phyloP scores from a whole-genome alignment of 2,113 vertebrate species.

The Pleuronectes platessa region DNA sequence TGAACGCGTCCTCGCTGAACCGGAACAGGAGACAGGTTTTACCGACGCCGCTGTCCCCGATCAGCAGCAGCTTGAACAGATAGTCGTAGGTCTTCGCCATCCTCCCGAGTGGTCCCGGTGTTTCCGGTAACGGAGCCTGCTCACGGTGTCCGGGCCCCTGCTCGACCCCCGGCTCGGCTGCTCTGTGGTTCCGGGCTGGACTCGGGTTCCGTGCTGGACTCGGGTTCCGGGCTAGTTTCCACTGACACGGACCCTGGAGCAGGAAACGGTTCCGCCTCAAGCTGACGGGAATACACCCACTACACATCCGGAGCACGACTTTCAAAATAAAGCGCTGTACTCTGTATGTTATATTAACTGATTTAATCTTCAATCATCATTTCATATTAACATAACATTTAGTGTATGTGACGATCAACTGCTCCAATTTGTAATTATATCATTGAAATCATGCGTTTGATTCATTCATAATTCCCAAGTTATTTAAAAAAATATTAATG shows the following conservation, averaged over 20 bases:
- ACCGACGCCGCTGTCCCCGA: constrained; percentile 82
- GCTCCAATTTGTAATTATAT: too few species aligned
- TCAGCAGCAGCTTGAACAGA: constrained; percentile 81
- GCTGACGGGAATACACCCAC: background rate
- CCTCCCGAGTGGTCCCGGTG: constrained; percentile 36
- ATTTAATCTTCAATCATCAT: too few species aligned
- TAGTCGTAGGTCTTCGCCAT: constrained; percentile 84
- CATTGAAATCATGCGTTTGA: too few species aligned
- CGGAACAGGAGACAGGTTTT: constrained; percentile 85
- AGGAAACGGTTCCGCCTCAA: constrained; percentile 41
- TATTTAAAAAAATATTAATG: too few species aligned
- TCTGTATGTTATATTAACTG: background rate
- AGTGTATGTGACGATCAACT: too few species aligned
- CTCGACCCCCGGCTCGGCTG: background rate
- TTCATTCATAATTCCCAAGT: too few species aligned
- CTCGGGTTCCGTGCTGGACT: background rate
- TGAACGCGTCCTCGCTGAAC: constrained; percentile 84
- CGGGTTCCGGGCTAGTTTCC: background rate
- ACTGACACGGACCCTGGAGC: constrained; percentile 8
- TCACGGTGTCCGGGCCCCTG: constrained; percentile 1
- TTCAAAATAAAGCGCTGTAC: constrained; percentile 50
- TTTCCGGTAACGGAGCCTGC: constrained; percentile 6
- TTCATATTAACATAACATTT: too few species aligned
- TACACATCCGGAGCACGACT: constrained; percentile 1
- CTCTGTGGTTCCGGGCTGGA: background rate